Conservation (phyloP, 2,797 vertebrate species). For the Discoglossus pictus region DNA sequence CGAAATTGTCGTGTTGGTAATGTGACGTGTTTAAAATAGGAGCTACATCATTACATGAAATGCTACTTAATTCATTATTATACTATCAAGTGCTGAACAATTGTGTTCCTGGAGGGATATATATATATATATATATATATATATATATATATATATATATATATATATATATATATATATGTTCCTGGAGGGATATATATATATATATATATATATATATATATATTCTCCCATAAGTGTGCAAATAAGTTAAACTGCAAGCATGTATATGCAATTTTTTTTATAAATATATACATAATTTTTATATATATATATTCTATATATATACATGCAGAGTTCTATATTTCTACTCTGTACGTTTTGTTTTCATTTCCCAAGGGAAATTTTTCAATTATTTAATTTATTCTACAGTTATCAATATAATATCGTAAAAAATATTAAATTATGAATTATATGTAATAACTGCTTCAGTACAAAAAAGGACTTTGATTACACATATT, state of each 20-base stretch:
- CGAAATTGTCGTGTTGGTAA: no score
- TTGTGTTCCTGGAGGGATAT: no score
- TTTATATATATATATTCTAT: no score
- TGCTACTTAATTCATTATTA: no score
- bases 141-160: slow-evolving; percentile 9
- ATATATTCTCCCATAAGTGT: slow-evolving; percentile 1
- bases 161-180: slow-evolving; percentile 8
- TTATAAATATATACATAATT: slow-evolving; percentile 11
- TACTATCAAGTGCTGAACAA: no score
- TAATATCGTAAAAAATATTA: background rate
- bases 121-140: slow-evolving; percentile 20
- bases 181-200: slow-evolving; percentile 31
- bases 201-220: slow-evolving; percentile 33
- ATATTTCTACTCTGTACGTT: slow-evolving; percentile 12
- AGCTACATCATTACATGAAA: no score
- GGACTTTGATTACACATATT: no score
- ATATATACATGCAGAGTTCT: slow-evolving; percentile 4
- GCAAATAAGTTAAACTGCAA: slow-evolving; percentile 12
- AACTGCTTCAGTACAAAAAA: background rate
- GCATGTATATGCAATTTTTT: slow-evolving; percentile 5
- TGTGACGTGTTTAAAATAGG: no score
- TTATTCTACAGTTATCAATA: slow-evolving; percentile 49
- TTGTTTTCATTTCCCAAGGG: slow-evolving; percentile 26
- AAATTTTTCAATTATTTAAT: slow-evolving; percentile 23
- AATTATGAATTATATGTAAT: background rate